Conservation (phyloP, 1,140 invertebrate genomes). For the Ceratina calcarata region DNA sequence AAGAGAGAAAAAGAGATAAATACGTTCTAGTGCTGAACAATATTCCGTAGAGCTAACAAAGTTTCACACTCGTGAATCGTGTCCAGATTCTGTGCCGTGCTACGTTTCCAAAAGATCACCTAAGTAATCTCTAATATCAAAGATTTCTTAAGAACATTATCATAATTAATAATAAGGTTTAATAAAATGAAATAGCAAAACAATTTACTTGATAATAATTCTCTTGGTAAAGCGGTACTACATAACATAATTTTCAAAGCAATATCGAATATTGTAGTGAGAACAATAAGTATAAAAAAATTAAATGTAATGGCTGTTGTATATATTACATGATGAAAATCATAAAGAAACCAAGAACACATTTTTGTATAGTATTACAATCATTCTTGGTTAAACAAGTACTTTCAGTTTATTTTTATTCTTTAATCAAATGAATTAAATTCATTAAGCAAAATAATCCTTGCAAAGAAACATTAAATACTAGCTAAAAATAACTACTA, state of each 20-base stretch:
- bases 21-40: constrained; percentile 54
- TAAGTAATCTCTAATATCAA: neutral
- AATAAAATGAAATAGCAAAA: neutral
- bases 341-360: neutral
- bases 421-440: neutral
- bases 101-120: constrained; percentile 13
- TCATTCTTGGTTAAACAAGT: constrained; percentile 1
- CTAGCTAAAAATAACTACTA: neutral
- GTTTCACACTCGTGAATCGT: constrained; percentile 64
- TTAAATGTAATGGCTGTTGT: neutral
- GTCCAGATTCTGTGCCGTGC: constrained; percentile 65
- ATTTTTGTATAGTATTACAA: neutral
- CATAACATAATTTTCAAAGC: constrained; percentile 1
- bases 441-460: neutral
- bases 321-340: neutral
- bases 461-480: neutral
- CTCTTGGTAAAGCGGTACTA: no score
- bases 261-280: neutral
- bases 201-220: neutral
- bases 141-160: neutral
- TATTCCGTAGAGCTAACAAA: constrained; percentile 40
- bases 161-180: neutral
- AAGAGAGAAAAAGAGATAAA: no score
- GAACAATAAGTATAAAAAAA: neutral
- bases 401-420: neutral